Evolutionary conservation across 2,113 vertebrate species (phyloP).

Genomic region (Phycodurus eques): DNA sequence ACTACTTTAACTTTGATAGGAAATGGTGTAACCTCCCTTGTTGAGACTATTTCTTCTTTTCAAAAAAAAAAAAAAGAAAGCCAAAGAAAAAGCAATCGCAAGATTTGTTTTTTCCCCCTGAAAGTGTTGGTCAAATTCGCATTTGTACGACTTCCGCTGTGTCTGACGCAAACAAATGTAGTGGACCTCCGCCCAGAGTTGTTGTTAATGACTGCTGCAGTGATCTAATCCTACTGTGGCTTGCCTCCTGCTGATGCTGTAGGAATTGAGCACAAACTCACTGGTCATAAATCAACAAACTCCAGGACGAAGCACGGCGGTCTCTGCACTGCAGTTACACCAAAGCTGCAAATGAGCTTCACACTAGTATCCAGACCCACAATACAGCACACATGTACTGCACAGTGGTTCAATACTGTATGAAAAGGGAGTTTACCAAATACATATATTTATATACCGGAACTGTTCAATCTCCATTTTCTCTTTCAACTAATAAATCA

Average conservation of each 20-base stretch:
- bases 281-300: slow-evolving; percentile 44
- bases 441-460: background rate
- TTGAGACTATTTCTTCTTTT: background rate
- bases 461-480: background rate
- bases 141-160: background rate
- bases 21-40: background rate
- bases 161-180: background rate
- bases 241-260: slow-evolving; percentile 55
- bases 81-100: background rate
- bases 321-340: slow-evolving; percentile 2
- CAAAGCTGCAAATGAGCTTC: background rate
- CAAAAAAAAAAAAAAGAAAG: background rate
- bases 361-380: background rate
- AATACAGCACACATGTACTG: background rate
- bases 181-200: background rate
- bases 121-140: background rate
- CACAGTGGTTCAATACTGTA: background rate
- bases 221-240: slow-evolving; percentile 53
- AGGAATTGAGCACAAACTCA: slow-evolving; percentile 35
- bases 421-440: background rate
- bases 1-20: no score
- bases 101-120: background rate
- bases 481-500: background rate
- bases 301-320: slow-evolving; percentile 11
- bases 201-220: slow-evolving; percentile 41